Base-by-base conservation (phyloP, 2,888 invertebrate species). In the Pachydiplax longipennis region DNA sequence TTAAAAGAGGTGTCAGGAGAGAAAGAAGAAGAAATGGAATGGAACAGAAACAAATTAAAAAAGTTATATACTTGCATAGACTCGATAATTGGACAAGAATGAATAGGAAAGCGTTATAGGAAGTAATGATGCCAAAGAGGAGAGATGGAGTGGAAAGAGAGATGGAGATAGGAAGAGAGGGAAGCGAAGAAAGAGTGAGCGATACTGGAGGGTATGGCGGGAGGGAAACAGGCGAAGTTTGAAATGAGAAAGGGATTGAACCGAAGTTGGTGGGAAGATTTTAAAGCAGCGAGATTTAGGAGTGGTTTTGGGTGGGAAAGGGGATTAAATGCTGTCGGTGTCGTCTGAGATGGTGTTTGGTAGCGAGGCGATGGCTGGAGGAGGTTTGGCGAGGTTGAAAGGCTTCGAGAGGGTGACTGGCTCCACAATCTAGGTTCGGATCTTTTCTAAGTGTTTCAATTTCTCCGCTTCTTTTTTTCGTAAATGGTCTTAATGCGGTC, bases 291-390 rank as follows among this genome's bases (percentile, higher is more conserved):
- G 87, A 22, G 61, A 87, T 87, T 58, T 61, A 58, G 58, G 58
- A 53, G 83, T 35, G 58, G 53, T 48, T 35, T 48, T 48, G 31
- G 83, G 31, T 25, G 83, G 6, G 31, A 0, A 8, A 22, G 83
- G 37, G 53, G 58, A 87, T 87, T 87, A 87, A 87, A 87, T 87
- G 87, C n/a, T 87, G 61, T 48, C 87, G 58, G 83, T 61, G 58
- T 35, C 83, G 53, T 83, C 83, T 83, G 53, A 83, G 58, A 83
- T 83, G 83, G 83, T 83, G 83, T 61, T 35, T 87, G 87, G 61
- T 58, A n/a, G 87, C 61, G 1, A 61, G n/a, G 87, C 61, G 1
- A 61, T 31, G 22, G 61, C 35, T 15, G 22, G 35, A 13, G 53
- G 53, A 22, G 58, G 31, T 18, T 18, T 37, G 18, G 35, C 35